These are phyloP conservation scores for Globicephala melas DNA, from an alignment of 2,113 vertebrate species.

Conservation along the genomic window DNA sequence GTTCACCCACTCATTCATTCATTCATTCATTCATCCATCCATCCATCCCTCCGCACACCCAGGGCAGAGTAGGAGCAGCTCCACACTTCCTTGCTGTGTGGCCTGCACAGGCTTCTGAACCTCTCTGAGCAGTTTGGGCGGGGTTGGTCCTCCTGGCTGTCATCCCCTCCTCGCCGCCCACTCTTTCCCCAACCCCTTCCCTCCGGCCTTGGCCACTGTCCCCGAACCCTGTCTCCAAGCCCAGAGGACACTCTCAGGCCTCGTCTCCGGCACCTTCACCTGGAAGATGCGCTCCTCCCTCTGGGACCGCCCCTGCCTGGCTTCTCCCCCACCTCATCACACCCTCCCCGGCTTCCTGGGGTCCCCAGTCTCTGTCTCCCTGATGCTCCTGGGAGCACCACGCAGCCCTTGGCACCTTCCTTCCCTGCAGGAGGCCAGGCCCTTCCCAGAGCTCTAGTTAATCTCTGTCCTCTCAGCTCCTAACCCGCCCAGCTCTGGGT, in stretches of 20 bases:
- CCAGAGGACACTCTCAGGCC: background rate
- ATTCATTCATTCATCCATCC: rapidly evolving
- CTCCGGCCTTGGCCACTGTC: rapidly evolving
- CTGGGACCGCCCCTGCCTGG: background rate
- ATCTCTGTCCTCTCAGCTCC: background rate
- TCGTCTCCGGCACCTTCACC: background rate
- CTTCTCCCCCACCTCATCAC: background rate
- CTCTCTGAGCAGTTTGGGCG: background rate
- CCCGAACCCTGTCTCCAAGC: background rate
- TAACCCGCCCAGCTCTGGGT: background rate
- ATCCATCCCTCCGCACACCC: background rate
- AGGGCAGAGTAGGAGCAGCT: background rate
- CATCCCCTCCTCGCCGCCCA: background rate
- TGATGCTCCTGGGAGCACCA: background rate
- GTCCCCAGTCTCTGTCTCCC: background rate
- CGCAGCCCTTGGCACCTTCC: background rate
- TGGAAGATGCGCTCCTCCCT: background rate
- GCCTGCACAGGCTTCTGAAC: background rate
- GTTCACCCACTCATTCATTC: no score
- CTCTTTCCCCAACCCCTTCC: background rate
- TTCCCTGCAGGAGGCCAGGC: background rate
- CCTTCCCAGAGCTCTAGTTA: rapidly evolving
- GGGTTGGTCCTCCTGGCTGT: background rate
- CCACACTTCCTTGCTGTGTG: background rate
- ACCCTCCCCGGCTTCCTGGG: background rate